Conservation (phyloP, 1,140 invertebrate species). For the Marisa cornuarietis region DNA sequence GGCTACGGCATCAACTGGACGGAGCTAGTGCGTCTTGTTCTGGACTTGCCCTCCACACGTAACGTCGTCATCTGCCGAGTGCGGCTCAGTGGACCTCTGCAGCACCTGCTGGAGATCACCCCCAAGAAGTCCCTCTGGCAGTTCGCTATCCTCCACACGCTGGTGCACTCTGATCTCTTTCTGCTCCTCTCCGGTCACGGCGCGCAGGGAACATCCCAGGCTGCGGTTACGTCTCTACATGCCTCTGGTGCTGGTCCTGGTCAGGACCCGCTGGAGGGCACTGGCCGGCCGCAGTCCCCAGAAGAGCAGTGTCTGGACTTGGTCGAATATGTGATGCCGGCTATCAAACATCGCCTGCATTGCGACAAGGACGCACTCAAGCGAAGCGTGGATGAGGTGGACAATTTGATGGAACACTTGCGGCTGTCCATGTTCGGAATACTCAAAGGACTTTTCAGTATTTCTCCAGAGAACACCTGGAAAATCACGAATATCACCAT, state of each 20-base stretch:
- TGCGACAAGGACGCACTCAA: constrained; percentile 22
- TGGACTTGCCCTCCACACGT: constrained; percentile 19
- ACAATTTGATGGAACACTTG: constrained; percentile 21
- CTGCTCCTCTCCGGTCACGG: constrained; percentile 16
- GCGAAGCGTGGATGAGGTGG: constrained; percentile 5
- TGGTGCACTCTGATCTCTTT: constrained; percentile 36
- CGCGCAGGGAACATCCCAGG: not conserved
- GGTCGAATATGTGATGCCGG: constrained; percentile 29
- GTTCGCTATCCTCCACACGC: constrained; percentile 39
- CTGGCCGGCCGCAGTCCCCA: not conserved
- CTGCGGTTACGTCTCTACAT: not conserved
- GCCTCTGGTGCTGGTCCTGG: not conserved
- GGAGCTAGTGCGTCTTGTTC: constrained; percentile 28
- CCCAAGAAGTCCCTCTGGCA: constrained; percentile 28
- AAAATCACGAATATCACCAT: constrained; percentile 33
- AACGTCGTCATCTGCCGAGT: constrained; percentile 31
- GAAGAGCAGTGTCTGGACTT: constrained; percentile 37
- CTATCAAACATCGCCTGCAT: constrained; percentile 24
- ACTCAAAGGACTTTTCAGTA: constrained; percentile 17
- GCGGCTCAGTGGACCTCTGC: constrained; percentile 24
- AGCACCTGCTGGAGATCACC: constrained; percentile 35
- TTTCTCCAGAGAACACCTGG: constrained; percentile 25
- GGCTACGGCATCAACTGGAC: constrained; percentile 37
- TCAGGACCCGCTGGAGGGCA: not conserved
- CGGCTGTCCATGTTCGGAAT: constrained; percentile 22